Conservation (phyloP, 2,888 invertebrate genomes). For the Blastobasis lacticolella region DNA sequence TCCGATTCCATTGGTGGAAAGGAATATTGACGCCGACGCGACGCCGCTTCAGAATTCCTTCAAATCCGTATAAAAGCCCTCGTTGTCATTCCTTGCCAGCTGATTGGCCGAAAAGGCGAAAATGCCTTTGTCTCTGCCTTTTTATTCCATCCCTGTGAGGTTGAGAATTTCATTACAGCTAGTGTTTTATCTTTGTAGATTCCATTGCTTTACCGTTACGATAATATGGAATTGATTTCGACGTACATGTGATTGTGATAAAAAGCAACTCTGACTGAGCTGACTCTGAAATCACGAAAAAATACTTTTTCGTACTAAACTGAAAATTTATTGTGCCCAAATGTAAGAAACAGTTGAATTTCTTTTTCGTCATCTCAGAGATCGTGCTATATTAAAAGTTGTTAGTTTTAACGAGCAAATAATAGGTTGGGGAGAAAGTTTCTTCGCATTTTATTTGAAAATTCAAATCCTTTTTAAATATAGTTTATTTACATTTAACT, state of each 20-base stretch:
- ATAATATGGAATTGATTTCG: neutral
- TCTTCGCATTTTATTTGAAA: too few species aligned
- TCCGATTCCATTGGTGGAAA: slow-evolving; percentile 22
- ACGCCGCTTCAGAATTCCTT: neutral
- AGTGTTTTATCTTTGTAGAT: neutral
- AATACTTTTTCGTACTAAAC: too few species aligned
- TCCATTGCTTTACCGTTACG: neutral
- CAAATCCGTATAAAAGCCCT: neutral
- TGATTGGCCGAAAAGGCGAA: slow-evolving; percentile 15
- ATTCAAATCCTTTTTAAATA: too few species aligned
- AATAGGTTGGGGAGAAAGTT: too few species aligned
- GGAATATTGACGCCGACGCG: slow-evolving; percentile 4
- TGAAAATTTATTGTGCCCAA: neutral
- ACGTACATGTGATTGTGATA: neutral
- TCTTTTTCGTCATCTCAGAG: slow-evolving; percentile 6
- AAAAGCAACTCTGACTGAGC: too few species aligned
- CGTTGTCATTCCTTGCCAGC: slow-evolving; percentile 2
- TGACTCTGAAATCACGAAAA: too few species aligned
- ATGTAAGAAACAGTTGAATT: slow-evolving; percentile 5
- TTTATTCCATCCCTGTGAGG: neutral
- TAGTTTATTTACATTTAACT: too few species aligned
- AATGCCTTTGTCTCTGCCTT: slow-evolving; percentile 5
- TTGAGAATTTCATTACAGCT: neutral
- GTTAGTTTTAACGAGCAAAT: neutral
- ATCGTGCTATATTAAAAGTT: slow-evolving; percentile 1